Percentiles rank a stretch among this genome's conserved stretches.
These are phyloP conservation scores for Chromobotia macracanthus DNA, from an alignment of 2,797 vertebrate genomes.

Conservation along the genomic window DNA sequence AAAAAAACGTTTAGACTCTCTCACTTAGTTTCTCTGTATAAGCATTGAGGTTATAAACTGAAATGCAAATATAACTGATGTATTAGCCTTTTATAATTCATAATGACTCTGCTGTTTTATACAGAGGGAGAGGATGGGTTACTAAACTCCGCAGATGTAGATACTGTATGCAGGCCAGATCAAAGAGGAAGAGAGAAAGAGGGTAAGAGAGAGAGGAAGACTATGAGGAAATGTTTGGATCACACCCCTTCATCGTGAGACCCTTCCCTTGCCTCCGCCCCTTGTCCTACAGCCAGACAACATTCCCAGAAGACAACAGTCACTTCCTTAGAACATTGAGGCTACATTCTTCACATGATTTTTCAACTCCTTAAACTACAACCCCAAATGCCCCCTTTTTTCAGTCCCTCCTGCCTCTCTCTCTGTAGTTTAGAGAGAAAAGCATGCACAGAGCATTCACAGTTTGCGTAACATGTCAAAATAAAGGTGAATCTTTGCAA, in stretches of 20 bases:
- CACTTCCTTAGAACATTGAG: slow-evolving; percentile 74
- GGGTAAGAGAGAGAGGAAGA: slow-evolving; percentile 17
- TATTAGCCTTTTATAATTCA: background rate
- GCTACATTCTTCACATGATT: slow-evolving; percentile 73
- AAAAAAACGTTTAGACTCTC: no score
- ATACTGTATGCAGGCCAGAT: slow-evolving; percentile 40
- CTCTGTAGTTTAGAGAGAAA: background rate
- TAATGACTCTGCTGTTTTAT: slow-evolving; percentile 26
- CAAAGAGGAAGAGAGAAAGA: background rate
- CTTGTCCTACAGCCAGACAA: slow-evolving; percentile 37
- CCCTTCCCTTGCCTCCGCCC: slow-evolving; percentile 38
- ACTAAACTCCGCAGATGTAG: slow-evolving; percentile 56
- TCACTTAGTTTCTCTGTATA: background rate
- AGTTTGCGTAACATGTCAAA: no score
- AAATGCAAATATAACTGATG: background rate
- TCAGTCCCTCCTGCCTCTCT: background rate
- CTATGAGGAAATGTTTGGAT: slow-evolving; percentile 1
- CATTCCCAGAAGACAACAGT: slow-evolving; percentile 69
- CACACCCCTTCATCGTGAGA: slow-evolving; percentile 15
- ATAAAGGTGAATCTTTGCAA: no score
- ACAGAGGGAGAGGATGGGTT: slow-evolving; percentile 38
- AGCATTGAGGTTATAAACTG: background rate
- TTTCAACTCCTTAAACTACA: slow-evolving; percentile 73
- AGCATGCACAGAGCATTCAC: no score
- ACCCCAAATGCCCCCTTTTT: slow-evolving; percentile 63